Evolutionary conservation across 2,797 vertebrate genomes (phyloP).

Genomic region (Typhlichthys subterraneus): DNA sequence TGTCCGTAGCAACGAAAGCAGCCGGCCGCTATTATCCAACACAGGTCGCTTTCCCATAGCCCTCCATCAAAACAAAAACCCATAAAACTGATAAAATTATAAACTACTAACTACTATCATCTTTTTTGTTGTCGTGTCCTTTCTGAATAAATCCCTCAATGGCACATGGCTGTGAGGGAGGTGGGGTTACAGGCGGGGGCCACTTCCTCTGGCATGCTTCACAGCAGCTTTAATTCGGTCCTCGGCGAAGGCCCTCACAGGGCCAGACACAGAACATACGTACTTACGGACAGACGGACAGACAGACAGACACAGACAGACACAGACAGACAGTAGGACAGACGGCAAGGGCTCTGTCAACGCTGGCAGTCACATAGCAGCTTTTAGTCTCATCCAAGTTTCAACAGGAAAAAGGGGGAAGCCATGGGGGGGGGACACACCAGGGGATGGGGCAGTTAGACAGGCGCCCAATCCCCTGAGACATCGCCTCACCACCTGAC

Average conservation of each 20-base stretch:
- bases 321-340: conserved; percentile 62
- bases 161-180: conserved; percentile 16
- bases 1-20: conserved; percentile 82
- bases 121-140: conserved; percentile 71
- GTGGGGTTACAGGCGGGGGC: conserved; percentile 51
- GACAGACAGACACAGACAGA: conserved; percentile 32
- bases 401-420: conserved; percentile 49
- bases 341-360: conserved; percentile 66
- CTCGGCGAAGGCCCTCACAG: conserved; percentile 62
- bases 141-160: conserved; percentile 57
- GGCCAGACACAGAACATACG: conserved; percentile 37
- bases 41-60: conserved; percentile 69
- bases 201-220: conserved; percentile 68
- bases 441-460: conserved; percentile 36
- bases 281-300: conserved; percentile 4
- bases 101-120: conserved; percentile 78
- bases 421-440: conserved; percentile 34
- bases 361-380: conserved; percentile 83
- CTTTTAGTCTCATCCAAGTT: conserved; percentile 77
- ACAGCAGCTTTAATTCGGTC: conserved; percentile 73
- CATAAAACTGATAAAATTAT: conserved; percentile 81
- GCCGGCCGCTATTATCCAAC: conserved; percentile 77
- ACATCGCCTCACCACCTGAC: no score
- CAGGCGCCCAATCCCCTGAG: not conserved
- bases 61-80: conserved; percentile 76